Percentiles rank a stretch among this genome's conserved stretches.
Conservation (phyloP, 2,797 vertebrate genomes). For the Lepus townsendii region DNA sequence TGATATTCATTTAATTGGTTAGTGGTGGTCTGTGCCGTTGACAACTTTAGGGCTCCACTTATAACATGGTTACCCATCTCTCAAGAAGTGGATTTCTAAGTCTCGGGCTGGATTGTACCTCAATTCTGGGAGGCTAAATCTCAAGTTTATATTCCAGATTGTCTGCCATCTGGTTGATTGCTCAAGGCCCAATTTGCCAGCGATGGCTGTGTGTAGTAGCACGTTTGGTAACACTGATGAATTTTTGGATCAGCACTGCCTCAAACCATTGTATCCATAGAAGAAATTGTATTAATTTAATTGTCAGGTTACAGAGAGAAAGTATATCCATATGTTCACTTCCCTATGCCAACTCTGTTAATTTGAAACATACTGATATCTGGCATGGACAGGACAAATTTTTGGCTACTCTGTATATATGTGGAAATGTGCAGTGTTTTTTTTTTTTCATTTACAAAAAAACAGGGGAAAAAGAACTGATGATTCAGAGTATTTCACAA, state of each 20-base stretch:
- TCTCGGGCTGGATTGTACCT: background rate
- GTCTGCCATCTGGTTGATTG: slow-evolving; percentile 17
- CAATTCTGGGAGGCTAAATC: background rate
- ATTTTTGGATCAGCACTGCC: slow-evolving; percentile 15
- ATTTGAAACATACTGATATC: slow-evolving; percentile 66
- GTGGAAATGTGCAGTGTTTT: slow-evolving; percentile 12
- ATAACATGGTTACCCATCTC: background rate
- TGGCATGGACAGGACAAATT: background rate
- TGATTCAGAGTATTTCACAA: slow-evolving; percentile 80
- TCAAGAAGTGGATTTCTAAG: background rate
- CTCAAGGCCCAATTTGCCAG: slow-evolving; percentile 8
- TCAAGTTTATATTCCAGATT: slow-evolving; percentile 12
- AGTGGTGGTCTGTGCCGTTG: background rate
- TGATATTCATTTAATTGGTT: background rate
- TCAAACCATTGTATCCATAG: background rate
- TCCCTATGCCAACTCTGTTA: slow-evolving; percentile 58
- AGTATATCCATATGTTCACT: background rate
- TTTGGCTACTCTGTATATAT: slow-evolving; percentile 61
- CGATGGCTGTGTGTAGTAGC: background rate
- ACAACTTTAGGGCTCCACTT: background rate
- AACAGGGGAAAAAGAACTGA: slow-evolving; percentile 56
- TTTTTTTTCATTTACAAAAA: slow-evolving; percentile 35
- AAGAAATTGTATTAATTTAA: slow-evolving; percentile 67
- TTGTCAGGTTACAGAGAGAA: slow-evolving; percentile 42
- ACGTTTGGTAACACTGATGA: background rate